Evolutionary conservation across 2,113 vertebrate species (phyloP), one percentile per base, ranked within the genome.

Genomic region (Antennarius striatus): DNA sequence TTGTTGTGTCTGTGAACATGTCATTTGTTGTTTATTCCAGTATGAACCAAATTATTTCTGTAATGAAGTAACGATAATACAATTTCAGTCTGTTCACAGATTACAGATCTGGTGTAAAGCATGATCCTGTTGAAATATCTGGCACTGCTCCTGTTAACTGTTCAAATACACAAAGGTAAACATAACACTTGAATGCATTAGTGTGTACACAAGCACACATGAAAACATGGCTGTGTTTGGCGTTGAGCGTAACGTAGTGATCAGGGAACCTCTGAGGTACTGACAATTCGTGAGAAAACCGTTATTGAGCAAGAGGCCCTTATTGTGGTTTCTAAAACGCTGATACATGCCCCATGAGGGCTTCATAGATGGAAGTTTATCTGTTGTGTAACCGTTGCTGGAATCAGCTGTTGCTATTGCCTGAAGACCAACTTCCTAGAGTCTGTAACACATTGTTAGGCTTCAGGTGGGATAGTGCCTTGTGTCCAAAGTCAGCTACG

Each of bases 101-200:
- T 75, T 1, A 46, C 30, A n/a, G 0, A 17, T 50, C 22, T 42
- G 42, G 6, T 65, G 61, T 67, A 17, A 80, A 88, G 53, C 58
- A 90, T 90, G 89, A 69, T 61, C 54, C 78, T 56, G 71, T 84
- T 82, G 85, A 57, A 51, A 12, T 83, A 32, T 66, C 54, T 88
- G 79, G 43, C 73, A 16, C 46, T 50, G 15, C 42, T 80, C 17
- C 70, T 85, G 71, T 56, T 80, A 68, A 57, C 79, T 67, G 42
- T 64, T 50, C 70, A 82, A 9, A 45, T 69, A 79, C 69, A 58
- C 54, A 62, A 70, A 87, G 86, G 89, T 91, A 22, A 52, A 28
- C 30, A 30, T 7, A 4, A 53, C 46, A 46, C 49, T 69, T 63
- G 22, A 36, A 50, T 36, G 32, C 32, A 36, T 36, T 36, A 36